Evolutionary conservation across 2,888 invertebrate species (phyloP).

Genomic region (Proisotoma minuta): DNA sequence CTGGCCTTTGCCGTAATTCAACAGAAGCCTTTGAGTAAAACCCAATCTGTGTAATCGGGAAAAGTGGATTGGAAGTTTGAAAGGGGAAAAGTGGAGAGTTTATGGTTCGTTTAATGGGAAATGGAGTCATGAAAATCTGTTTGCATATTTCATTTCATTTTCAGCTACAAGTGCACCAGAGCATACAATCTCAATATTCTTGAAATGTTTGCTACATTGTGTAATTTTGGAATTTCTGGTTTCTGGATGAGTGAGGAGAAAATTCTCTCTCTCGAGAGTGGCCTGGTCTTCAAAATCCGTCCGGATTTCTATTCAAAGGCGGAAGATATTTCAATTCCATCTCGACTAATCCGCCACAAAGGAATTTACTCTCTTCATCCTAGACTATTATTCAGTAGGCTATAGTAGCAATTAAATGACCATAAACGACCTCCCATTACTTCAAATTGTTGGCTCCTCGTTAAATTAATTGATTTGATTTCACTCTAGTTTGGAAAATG

Average conservation of each 20-base stretch:
- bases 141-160: slow-evolving; percentile 10
- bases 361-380: no score
- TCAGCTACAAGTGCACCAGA: background rate
- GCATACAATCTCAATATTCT: slow-evolving; percentile 10
- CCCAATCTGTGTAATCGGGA: background rate
- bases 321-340: background rate
- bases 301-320: no score
- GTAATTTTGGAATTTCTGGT: background rate
- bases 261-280: no score
- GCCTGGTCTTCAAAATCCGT: no score
- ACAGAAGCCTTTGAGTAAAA: background rate
- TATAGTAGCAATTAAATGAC: no score
- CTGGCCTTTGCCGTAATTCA: no score
- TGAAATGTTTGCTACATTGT: slow-evolving; percentile 4
- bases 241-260: slow-evolving; percentile 2
- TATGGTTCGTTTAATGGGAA: slow-evolving; percentile 11
- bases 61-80: background rate
- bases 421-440: no score
- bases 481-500: no score
- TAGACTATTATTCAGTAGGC: no score
- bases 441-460: no score
- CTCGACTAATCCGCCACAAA: no score
- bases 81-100: background rate
- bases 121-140: slow-evolving; percentile 10
- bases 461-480: no score